Evolutionary conservation across 1,140 invertebrate genomes (phyloP).

Genomic region (Maconellicoccus hirsutus): DNA sequence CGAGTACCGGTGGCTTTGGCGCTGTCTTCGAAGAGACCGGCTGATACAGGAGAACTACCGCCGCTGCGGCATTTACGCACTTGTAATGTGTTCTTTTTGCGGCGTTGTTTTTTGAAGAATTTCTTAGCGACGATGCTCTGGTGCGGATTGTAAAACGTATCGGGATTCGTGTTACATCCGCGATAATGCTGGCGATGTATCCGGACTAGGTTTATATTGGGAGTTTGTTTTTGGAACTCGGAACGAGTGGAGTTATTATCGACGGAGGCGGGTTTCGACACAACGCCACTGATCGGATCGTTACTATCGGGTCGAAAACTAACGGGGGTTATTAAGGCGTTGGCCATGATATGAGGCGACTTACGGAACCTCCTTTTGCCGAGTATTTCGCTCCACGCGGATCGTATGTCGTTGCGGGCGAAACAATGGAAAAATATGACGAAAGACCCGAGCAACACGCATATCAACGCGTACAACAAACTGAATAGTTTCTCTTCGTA

Average conservation of each 20-base stretch:
- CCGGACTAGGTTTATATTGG: conserved; percentile 50
- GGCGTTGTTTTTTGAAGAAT: conserved; percentile 72
- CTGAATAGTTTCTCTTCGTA: conserved; percentile 68
- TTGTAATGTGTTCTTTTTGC: conserved; percentile 55
- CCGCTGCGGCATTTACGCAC: conserved; percentile 20
- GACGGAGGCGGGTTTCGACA: conserved; percentile 39
- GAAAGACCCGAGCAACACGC: conserved; percentile 62
- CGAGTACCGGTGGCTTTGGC: not conserved
- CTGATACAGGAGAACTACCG: conserved; percentile 4
- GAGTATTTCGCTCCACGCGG: conserved; percentile 55
- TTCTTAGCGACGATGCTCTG: conserved; percentile 84
- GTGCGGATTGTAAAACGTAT: conserved; percentile 84
- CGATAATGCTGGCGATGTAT: conserved; percentile 56
- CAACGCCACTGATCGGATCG: conserved; percentile 14
- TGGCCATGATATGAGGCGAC: not conserved
- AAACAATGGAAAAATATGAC: conserved; percentile 76
- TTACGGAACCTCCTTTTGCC: conserved; percentile 28
- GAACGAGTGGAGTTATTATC: conserved; percentile 24
- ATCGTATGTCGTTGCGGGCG: conserved; percentile 65
- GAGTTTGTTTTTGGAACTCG: conserved; percentile 15
- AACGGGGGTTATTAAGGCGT: not conserved
- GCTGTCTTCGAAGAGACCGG: not conserved
- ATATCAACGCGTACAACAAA: conserved; percentile 57
- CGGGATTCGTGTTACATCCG: conserved; percentile 49
- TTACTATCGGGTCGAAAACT: conserved; percentile 26